Base-by-base conservation (phyloP, 2,888 invertebrate genomes). In the Andrena praecox region DNA sequence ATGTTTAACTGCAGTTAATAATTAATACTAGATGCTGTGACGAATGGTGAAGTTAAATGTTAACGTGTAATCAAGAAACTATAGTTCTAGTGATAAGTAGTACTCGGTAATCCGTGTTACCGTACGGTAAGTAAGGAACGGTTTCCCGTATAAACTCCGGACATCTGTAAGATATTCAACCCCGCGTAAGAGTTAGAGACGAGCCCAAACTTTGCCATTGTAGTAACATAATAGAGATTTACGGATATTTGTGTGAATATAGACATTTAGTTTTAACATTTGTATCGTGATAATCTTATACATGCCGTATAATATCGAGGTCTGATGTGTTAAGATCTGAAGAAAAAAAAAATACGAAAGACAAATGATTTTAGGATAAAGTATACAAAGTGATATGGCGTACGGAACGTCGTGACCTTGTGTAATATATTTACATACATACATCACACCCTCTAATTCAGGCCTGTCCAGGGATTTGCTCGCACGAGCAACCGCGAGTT, bases 181-280 rank as follows among this genome's bases (percentile, higher is more conserved):
- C 72, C 81, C 63, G 68, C 66, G 60, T 79, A 80, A 85, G 71
- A 74, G 63, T 84, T 84, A 85, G 75, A 73, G 56, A 78, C n/a
- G 68, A 87, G 80, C 84, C 69, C 54, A 84, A 83, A 87, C 84
- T 91, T 91, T 87, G 88, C 89, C 88, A 90, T 89, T 88, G 77
- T 83, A 85, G 70, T 85, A 84, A 80, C 76, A 82, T 90, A 87
- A 87, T 87, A 87, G 77, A 48, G 78, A 82, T 88, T 82, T 87
- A 86, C 76, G 76, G 79, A 89, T 85, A 89, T 89, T 82, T 85
- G 86, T 92, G 91, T 93, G 91, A 91, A 92, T 90, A 92, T 91
- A 91, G 82, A 79, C 77, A 81, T 78, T 73, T 90, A 89, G 80
- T 63, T 84, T 68, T 91, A 91, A 89, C 80, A 71, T 90, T 91